Percentiles rank a stretch among this genome's conserved stretches.
These are phyloP conservation scores for Amorpha juglandis DNA, from an alignment of 2,888 invertebrate species.

Conservation along the genomic window DNA sequence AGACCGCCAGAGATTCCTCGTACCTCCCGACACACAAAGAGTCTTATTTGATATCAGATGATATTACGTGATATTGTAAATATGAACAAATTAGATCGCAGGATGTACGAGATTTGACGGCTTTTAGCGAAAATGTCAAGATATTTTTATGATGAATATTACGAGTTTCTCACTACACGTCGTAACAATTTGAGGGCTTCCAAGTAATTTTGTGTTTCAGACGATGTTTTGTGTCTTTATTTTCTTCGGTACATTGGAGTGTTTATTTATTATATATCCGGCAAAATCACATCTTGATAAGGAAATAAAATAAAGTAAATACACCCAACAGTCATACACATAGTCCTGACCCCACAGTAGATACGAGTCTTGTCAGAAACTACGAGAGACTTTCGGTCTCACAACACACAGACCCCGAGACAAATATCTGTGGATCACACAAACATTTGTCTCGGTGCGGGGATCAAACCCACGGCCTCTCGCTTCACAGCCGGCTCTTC, in stretches of 20 bases:
- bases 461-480: too few species aligned
- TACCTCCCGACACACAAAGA: neutral
- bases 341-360: too few species aligned
- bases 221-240: neutral
- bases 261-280: neutral
- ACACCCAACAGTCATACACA: too few species aligned
- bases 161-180: neutral
- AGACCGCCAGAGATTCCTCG: neutral
- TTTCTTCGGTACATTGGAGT: neutral
- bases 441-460: too few species aligned
- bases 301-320: too few species aligned
- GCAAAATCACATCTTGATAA: too few species aligned
- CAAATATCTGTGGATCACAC: too few species aligned
- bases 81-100: slow-evolving; percentile 2
- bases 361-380: too few species aligned
- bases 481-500: too few species aligned
- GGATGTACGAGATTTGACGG: neutral
- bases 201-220: neutral
- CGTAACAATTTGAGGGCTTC: neutral
- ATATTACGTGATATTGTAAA: slow-evolving; percentile 16
- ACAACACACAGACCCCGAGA: too few species aligned
- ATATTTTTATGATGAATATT: neutral
- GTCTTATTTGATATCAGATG: slow-evolving; percentile 9
- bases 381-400: too few species aligned
- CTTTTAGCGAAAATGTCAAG: neutral